phyloP scores from a whole-genome alignment of 2,888 invertebrate species.

The Electrophaes corylata region DNA sequence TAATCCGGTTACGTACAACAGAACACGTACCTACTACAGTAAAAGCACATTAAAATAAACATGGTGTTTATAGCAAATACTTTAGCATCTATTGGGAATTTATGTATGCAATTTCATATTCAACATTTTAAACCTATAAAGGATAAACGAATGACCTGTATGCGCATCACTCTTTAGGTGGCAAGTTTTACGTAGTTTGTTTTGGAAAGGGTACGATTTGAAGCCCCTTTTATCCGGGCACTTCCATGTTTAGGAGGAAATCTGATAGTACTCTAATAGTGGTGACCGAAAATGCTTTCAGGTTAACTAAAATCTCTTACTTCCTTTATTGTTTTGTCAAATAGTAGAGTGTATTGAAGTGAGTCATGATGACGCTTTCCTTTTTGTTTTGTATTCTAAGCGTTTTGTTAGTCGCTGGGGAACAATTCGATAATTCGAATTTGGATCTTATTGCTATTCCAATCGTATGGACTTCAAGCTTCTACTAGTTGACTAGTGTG shows the following conservation, averaged over 20 bases:
- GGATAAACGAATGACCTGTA: too few species aligned
- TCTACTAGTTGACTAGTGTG: slow-evolving; percentile 7
- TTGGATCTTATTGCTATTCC: slow-evolving; percentile 16
- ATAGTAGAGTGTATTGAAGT: slow-evolving; percentile 32
- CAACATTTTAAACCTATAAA: too few species aligned
- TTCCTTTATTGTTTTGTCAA: not conserved
- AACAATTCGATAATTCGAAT: slow-evolving; percentile 18
- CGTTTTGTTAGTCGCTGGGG: slow-evolving; percentile 36
- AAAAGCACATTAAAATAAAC: slow-evolving; percentile 63
- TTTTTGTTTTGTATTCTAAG: slow-evolving; percentile 57
- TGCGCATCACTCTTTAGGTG: too few species aligned
- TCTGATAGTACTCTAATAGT: too few species aligned
- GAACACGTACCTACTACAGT: slow-evolving; percentile 58
- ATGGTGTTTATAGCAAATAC: slow-evolving; percentile 56
- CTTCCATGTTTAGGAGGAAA: too few species aligned
- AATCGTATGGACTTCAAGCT: slow-evolving; percentile 2
- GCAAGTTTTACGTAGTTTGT: too few species aligned
- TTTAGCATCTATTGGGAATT: slow-evolving; percentile 32
- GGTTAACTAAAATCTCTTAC: not conserved
- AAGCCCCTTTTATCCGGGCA: too few species aligned
- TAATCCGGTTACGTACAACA: slow-evolving; percentile 65
- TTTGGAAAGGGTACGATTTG: too few species aligned
- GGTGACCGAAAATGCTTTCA: too few species aligned
- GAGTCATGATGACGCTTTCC: slow-evolving; percentile 57
- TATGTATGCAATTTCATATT: not conserved